Base-by-base conservation (phyloP, 2,888 invertebrate genomes). In the Phengaris alcon region DNA sequence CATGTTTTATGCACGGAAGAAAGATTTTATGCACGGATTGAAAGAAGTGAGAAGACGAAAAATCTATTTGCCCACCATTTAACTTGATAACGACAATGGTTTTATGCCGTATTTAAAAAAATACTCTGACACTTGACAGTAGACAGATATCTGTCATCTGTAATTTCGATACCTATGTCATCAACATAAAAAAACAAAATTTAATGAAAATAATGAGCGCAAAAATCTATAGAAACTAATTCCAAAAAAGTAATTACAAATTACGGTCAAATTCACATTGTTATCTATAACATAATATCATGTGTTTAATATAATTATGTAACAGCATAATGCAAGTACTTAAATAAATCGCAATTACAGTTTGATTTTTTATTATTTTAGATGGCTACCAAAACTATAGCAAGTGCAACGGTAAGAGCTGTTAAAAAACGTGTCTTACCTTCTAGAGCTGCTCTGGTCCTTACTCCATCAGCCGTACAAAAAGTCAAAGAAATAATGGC, bases 391-490 rank as follows among this genome's bases (percentile, higher is more conserved):
- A 96, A 95, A 94, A 94, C 95, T 78, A 95, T 97, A 83, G 97
- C 97, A 77, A 96, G 97, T 86, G 98, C 98, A 51, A 98, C 98
- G 75, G 97, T 98, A 51, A 95, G 97, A 82, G 97, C 98, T 80
- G 96, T 98, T 48, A 97, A 97, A 88, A 96, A 96, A 81, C 95
- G 97, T 84, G 95, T 97, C 78, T 88, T 97, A 78, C 96, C 98
- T n/a, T 95, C 96, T 69, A 94, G 98, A 83, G 97, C 98, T 80
- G 98, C 98, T 4, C 90, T 99, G 75, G 95, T 96, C 79, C 90
- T 99, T 95, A 98, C 98, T 57, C 95, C 96, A 52, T 94, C 96
- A 77, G 99, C 99, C 77, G 97, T 99, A 5, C 94, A 95, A 74
- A 96, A 97, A 89, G 95, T 99, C 35, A 98, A 97, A 90, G 95